Evolutionary conservation across 2,888 invertebrate species (phyloP).

Genomic region (Epirrita christyi): DNA sequence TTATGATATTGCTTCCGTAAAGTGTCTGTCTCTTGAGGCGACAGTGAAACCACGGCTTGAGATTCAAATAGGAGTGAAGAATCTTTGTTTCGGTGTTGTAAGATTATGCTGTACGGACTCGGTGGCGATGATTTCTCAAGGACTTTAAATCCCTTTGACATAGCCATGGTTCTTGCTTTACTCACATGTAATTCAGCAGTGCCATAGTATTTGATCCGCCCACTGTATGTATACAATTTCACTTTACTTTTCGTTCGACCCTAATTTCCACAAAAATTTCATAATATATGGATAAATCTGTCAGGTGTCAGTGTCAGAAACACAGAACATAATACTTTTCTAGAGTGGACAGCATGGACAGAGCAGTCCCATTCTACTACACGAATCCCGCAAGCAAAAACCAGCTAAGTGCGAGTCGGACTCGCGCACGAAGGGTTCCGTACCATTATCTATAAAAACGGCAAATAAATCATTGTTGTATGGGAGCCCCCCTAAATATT

Average conservation of each 20-base stretch:
- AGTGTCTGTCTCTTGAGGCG: conserved; percentile 94
- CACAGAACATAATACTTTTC: no score
- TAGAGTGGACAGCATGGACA: no score
- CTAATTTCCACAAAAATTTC: conserved; percentile 18
- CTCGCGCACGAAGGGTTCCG: no score
- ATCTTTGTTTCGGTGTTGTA: conserved; percentile 95
- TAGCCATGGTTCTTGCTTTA: conserved; percentile 88
- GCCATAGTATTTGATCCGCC: conserved; percentile 66
- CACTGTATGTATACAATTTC: conserved; percentile 45
- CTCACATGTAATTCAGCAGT: conserved; percentile 49
- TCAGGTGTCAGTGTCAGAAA: no score
- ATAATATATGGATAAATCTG: neutral
- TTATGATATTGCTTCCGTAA: conserved; percentile 95
- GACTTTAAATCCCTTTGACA: conserved; percentile 96
- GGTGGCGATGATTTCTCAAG: conserved; percentile 94
- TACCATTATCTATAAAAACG: no score
- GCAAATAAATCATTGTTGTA: no score
- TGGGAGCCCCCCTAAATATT: no score
- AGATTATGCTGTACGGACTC: conserved; percentile 94
- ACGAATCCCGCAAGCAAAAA: no score
- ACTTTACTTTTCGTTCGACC: conserved; percentile 29
- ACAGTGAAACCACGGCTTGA: conserved; percentile 94
- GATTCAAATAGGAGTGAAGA: conserved; percentile 96
- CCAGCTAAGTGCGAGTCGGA: no score
- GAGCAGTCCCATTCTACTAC: no score